Conservation (phyloP, 2,113 vertebrate species). For the Hyperopisus bebe region DNA sequence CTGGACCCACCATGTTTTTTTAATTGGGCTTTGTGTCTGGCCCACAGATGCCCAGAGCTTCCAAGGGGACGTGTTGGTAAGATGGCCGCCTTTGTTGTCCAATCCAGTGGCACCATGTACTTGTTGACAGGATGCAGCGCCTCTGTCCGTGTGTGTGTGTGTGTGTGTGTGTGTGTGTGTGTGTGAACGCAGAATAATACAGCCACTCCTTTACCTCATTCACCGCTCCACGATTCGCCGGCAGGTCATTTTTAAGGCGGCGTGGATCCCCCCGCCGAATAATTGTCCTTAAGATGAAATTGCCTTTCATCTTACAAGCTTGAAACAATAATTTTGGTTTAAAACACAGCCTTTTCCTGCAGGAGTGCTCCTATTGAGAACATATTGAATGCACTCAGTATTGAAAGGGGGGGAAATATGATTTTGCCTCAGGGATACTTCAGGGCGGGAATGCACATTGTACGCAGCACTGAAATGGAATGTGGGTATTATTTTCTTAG, state of each 20-base stretch:
- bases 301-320: constrained; percentile 47
- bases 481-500: constrained; percentile 66
- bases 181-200: constrained; percentile 3
- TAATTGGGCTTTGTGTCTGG: constrained; percentile 69
- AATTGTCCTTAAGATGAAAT: constrained; percentile 50
- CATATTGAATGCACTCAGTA: constrained; percentile 49
- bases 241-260: constrained; percentile 31
- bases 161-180: constrained; percentile 30
- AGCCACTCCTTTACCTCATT: constrained; percentile 42
- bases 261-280: constrained; percentile 29
- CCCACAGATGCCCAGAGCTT: constrained; percentile 53
- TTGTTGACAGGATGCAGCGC: constrained; percentile 43
- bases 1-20: constrained; percentile 58
- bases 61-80: constrained; percentile 59
- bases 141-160: background rate
- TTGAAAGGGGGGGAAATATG: constrained; percentile 39
- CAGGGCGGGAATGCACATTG: constrained; percentile 14
- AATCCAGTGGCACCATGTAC: constrained; percentile 51
- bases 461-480: constrained; percentile 43
- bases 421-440: constrained; percentile 28
- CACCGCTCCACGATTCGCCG: constrained; percentile 40
- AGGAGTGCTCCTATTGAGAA: constrained; percentile 53
- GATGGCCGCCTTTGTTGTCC: constrained; percentile 55
- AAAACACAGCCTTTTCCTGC: constrained; percentile 47
- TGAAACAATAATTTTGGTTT: constrained; percentile 50